Evolutionary conservation across 2,888 invertebrate genomes (phyloP), one percentile per base, ranked within the genome.

Genomic region (Tenthredo livida): DNA sequence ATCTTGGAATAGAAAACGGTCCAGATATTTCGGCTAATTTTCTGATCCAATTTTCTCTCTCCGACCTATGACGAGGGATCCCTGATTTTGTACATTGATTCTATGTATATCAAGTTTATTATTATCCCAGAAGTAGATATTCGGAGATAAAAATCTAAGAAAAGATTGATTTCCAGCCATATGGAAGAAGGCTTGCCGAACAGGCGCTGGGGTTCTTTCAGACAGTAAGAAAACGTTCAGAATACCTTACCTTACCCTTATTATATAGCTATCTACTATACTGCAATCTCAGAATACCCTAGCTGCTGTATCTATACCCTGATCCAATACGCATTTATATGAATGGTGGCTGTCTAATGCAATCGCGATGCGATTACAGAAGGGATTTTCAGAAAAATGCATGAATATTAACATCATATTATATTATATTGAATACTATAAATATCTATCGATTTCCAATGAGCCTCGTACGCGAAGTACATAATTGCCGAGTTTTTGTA

Each of bases 131-230:
- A 58, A 50, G 72, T 54, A 73, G 47, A 40, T 43, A 33, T 58
- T 7, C 73, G 47, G 85, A 40, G 87, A 54, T 25, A 80, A 80
- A 61, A 80, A 61, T 61, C 40, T 80, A 80, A 80, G 80, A 40
- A 61, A 61, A 40, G 25, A 80, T 88, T 90, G 90, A 87, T 89
- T 94, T 93, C 84, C 93, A 95, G 95, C 92, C 94, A 95, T 92
- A 80, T 80, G 80, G 94, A 95, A 87, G 95, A 95, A 91, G 94
- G 94, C 89, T 93, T 95, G 88, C 94, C 95, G 85, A 95, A 95
- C 91, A 94, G 95, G 91, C 94, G 95, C 94, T 96, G 95, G 95
- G 95, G 95, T 88, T 95, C 95, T 86, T 95, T 95, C 94, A 94
- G 95, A 94, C 95, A 95, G 95, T 95, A 94, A 95, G 95, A 15